Percentiles rank a stretch among this genome's conserved stretches.
Conservation (phyloP, 2,797 vertebrate genomes). For the Okamejei kenojei region DNA sequence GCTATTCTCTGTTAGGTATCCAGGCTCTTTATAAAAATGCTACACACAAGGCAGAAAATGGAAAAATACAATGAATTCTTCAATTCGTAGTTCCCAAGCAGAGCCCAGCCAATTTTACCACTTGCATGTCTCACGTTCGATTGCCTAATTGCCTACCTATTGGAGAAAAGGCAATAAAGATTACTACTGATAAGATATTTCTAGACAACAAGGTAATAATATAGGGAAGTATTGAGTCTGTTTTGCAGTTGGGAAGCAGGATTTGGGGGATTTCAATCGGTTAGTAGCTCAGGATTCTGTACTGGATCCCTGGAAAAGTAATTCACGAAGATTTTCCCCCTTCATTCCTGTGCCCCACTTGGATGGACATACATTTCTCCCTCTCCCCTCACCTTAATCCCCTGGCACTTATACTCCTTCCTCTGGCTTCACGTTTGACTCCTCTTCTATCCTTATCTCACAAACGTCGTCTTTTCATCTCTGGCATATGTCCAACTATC, state of each 20-base stretch:
- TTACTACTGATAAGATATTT: neutral
- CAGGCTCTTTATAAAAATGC: neutral
- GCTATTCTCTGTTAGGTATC: neutral
- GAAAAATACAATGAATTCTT: neutral
- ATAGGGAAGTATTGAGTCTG: neutral
- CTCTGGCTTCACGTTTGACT: too few species aligned
- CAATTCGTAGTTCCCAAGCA: neutral
- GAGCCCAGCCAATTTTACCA: neutral
- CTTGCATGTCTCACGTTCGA: too few species aligned
- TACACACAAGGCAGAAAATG: neutral
- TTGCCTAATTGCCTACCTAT: neutral
- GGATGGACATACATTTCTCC: too few species aligned
- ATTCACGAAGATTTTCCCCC: neutral
- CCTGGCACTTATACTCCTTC: too few species aligned
- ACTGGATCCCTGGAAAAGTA: neutral
- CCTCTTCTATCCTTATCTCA: too few species aligned
- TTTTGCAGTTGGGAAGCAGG: neutral
- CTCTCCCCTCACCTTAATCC: too few species aligned
- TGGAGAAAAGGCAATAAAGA: neutral
- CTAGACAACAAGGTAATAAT: neutral
- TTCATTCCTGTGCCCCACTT: too few species aligned
- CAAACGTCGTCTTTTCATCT: too few species aligned
- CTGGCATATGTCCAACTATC: too few species aligned
- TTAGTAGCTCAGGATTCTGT: neutral
- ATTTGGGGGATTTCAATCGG: neutral